phyloP scores from a whole-genome alignment of 30 jellyfish, hydroid and myxozoan species.

The Mastigias papua region DNA sequence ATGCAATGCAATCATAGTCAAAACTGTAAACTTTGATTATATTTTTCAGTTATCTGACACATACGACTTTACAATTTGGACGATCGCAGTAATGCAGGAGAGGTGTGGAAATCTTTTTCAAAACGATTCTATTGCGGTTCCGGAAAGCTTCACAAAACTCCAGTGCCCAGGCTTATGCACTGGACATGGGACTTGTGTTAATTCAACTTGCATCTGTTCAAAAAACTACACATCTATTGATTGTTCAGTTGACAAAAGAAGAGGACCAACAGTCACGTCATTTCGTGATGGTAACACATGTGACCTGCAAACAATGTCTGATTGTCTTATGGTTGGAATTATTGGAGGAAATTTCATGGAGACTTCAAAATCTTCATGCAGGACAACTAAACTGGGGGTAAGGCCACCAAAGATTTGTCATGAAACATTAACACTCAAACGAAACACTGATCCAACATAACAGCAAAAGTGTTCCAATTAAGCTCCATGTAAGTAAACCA shows the following conservation, averaged over 20 bases:
- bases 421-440: neutral
- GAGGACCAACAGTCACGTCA: constrained; percentile 57
- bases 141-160: constrained; percentile 66
- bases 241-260: constrained; percentile 58
- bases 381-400: constrained; percentile 65
- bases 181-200: constrained; percentile 73
- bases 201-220: constrained; percentile 77
- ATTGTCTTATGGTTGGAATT: constrained; percentile 71
- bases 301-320: constrained; percentile 57
- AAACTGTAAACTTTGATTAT: neutral
- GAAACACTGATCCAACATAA: neutral
- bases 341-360: constrained; percentile 71
- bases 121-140: constrained; percentile 6
- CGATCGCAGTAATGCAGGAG: neutral
- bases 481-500: neutral
- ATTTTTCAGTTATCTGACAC: neutral
- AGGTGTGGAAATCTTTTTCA: neutral
- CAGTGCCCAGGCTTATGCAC: constrained; percentile 80
- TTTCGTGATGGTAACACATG: constrained; percentile 70
- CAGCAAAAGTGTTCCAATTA: neutral
- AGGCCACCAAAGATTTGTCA: neutral
- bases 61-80: neutral
- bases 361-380: constrained; percentile 48
- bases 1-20: neutral
- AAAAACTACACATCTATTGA: constrained; percentile 75